Conservation (phyloP, 2,113 vertebrate species). For the Ailuropoda melanoleuca region DNA sequence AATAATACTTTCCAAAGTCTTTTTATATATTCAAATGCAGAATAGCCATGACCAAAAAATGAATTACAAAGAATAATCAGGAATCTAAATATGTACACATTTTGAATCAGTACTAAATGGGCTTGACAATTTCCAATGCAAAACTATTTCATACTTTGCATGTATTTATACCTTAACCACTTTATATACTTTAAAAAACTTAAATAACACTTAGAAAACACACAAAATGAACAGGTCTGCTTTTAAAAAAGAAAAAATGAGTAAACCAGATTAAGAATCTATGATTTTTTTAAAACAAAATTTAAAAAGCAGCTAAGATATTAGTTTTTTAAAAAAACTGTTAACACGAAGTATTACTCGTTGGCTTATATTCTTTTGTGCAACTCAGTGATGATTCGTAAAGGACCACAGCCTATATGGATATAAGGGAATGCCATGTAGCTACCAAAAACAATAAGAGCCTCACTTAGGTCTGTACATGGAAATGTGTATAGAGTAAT, state of each 20-base stretch:
- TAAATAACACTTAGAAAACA: background rate
- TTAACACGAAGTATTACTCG: background rate
- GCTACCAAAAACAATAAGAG: constrained; percentile 12
- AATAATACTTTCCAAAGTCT: background rate
- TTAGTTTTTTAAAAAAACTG: constrained; percentile 14
- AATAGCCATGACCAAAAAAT: constrained; percentile 23
- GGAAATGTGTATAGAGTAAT: background rate
- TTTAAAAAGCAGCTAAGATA: background rate
- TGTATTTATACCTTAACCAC: constrained; percentile 17
- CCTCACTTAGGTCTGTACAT: background rate
- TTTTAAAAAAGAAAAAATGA: constrained; percentile 25
- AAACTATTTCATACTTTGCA: constrained; percentile 28
- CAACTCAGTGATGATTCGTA: constrained; percentile 37
- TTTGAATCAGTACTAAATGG: constrained; percentile 43
- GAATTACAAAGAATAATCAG: constrained; percentile 46
- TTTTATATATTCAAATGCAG: constrained; percentile 17
- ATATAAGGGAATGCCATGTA: background rate
- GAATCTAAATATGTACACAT: constrained; percentile 30
- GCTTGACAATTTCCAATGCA: background rate
- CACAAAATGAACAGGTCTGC: background rate
- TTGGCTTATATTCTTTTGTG: background rate
- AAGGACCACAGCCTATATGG: constrained; percentile 61
- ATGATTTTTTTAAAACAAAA: background rate
- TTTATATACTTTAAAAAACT: background rate
- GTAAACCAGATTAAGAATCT: constrained; percentile 37